Evolutionary conservation across 2,797 vertebrate genomes (phyloP).

Genomic region (Astyanax mexicanus): DNA sequence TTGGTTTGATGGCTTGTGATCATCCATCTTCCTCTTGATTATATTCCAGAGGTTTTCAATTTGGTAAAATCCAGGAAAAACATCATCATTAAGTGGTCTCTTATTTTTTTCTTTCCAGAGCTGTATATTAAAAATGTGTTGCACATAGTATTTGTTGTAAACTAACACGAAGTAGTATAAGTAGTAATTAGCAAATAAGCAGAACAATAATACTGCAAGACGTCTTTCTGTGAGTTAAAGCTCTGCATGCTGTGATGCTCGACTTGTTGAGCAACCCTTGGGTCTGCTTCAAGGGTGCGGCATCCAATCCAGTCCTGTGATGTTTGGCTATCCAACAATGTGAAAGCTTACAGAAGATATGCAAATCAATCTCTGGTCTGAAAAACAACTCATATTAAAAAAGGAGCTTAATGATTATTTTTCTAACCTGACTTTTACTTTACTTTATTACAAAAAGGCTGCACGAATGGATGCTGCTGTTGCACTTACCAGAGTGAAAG

Average conservation of each 20-base stretch:
- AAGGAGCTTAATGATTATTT: background rate
- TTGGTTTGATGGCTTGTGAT: too few species aligned
- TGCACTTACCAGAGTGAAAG: slow-evolving; percentile 24
- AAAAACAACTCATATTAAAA: background rate
- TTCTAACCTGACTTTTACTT: background rate
- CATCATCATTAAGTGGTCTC: too few species aligned
- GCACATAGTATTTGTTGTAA: too few species aligned
- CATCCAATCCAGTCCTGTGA: background rate
- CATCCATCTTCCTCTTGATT: too few species aligned
- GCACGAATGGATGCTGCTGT: background rate
- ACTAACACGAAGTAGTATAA: background rate
- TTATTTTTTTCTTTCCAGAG: too few species aligned
- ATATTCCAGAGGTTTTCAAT: too few species aligned
- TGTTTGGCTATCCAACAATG: background rate
- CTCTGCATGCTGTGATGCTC: background rate
- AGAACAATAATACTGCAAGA: background rate
- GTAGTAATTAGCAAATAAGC: too few species aligned
- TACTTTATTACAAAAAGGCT: background rate
- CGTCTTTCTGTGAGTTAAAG: background rate
- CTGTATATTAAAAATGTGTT: too few species aligned
- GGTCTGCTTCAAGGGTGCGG: slow-evolving; percentile 11
- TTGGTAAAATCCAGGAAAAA: too few species aligned
- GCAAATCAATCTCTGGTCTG: background rate
- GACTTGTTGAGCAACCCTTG: slow-evolving; percentile 14
- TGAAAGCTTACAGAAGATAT: background rate